Percentiles rank a stretch among this genome's conserved stretches.
phyloP scores from a whole-genome alignment of 2,113 vertebrate species.

The Megalops atlanticus region DNA sequence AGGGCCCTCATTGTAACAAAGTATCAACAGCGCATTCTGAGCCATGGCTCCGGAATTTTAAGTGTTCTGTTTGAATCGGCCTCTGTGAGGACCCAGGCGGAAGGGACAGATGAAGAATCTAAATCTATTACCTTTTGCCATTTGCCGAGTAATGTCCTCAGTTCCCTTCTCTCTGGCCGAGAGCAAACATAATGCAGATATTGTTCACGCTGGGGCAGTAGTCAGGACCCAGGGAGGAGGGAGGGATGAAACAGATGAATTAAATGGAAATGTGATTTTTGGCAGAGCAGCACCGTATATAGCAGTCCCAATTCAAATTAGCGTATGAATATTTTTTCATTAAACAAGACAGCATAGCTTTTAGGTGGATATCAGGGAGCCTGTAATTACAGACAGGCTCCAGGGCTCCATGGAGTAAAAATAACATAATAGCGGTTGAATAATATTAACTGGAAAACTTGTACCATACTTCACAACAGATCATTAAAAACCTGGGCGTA shows the following conservation, averaged over 20 bases:
- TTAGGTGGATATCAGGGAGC: conserved; percentile 39
- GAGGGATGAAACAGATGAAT: conserved; percentile 41
- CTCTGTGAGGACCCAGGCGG: conserved; percentile 60
- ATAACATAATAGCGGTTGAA: conserved; percentile 10
- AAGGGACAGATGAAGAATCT: conserved; percentile 51
- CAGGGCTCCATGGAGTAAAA: conserved; percentile 13
- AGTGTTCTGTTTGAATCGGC: conserved; percentile 66
- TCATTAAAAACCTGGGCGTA: conserved; percentile 26
- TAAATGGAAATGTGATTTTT: conserved; percentile 46
- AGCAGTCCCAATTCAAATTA: conserved; percentile 50
- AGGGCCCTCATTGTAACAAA: conserved; percentile 57
- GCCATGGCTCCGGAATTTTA: conserved; percentile 64
- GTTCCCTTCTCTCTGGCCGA: conserved; percentile 53
- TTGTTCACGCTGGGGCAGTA: conserved; percentile 57
- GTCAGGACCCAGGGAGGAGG: conserved; percentile 46
- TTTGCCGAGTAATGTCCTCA: conserved; percentile 55
- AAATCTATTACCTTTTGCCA: conserved; percentile 64
- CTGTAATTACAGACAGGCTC: conserved; percentile 26
- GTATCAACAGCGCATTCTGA: conserved; percentile 55
- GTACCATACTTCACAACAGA: conserved; percentile 32
- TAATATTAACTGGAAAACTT: conserved; percentile 36
- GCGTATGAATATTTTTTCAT: conserved; percentile 54
- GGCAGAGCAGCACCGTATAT: conserved; percentile 44
- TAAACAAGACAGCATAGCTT: conserved; percentile 54
- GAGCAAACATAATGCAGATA: conserved; percentile 64